These are phyloP conservation scores for Actinia equina DNA, from an alignment of 64 coral and sea anemone genomes.

Conservation along the genomic window DNA sequence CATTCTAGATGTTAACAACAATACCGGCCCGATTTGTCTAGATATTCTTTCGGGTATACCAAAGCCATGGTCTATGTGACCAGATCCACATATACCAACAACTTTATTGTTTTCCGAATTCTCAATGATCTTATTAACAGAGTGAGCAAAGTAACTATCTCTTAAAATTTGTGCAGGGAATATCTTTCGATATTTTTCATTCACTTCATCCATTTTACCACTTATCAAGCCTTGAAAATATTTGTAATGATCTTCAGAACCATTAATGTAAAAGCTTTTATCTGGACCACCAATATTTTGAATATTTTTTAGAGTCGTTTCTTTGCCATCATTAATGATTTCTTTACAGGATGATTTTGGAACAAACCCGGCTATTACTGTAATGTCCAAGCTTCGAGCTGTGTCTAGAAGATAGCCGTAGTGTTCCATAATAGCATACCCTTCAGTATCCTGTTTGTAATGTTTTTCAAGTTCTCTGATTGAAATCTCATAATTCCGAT, in stretches of 20 bases:
- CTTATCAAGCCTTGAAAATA: conserved; percentile 85
- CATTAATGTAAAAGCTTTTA: conserved; percentile 58
- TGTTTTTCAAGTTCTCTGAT: conserved; percentile 48
- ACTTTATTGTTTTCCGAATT: conserved; percentile 43
- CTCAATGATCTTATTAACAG: conserved; percentile 48
- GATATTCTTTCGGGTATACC: conserved; percentile 75
- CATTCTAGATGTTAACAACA: conserved; percentile 60
- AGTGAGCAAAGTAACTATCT: conserved; percentile 80
- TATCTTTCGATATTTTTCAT: conserved; percentile 71
- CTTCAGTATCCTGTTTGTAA: conserved; percentile 63
- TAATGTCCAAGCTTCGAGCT: conserved; percentile 57
- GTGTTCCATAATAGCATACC: conserved; percentile 50
- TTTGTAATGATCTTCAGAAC: conserved; percentile 75
- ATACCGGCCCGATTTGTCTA: conserved; percentile 22
- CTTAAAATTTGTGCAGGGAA: conserved; percentile 71
- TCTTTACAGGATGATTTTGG: conserved; percentile 60
- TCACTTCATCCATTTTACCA: conserved; percentile 58
- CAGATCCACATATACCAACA: conserved; percentile 73
- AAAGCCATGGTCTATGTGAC: conserved; percentile 74
- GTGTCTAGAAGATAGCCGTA: conserved; percentile 66
- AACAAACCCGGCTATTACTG: conserved; percentile 72
- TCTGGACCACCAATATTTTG: conserved; percentile 31
- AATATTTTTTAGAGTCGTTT: conserved; percentile 29
- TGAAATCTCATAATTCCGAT: conserved; percentile 64
- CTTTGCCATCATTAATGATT: conserved; percentile 56